These are phyloP conservation scores for Luperina nickerlii DNA, from an alignment of 2,888 invertebrate species.

Conservation along the genomic window DNA sequence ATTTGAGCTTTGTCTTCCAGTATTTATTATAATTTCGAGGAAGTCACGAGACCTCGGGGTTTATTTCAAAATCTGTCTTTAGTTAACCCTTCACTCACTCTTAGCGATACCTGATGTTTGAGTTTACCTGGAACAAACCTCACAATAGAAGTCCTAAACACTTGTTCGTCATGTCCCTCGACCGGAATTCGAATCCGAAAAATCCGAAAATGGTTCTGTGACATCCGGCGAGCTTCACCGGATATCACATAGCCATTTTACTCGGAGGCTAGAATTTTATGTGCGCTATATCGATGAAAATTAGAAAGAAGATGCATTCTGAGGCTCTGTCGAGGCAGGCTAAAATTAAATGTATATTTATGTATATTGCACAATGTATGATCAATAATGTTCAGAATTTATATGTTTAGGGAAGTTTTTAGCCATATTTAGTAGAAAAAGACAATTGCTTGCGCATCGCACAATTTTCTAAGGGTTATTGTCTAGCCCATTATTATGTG, in stretches of 20 bases:
- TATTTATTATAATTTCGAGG: constrained; percentile 81
- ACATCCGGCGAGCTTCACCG: not conserved
- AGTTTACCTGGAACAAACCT: not conserved
- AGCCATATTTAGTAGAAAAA: not conserved
- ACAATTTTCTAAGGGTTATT: constrained; percentile 52
- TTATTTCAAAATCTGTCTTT: constrained; percentile 74
- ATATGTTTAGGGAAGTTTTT: not conserved
- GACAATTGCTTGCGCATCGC: not conserved
- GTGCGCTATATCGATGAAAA: not conserved
- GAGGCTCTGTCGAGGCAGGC: too few species aligned
- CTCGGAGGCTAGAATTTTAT: not conserved
- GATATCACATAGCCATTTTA: not conserved
- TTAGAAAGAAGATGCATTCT: not conserved
- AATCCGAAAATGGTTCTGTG: not conserved
- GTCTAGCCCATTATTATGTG: constrained; percentile 73
- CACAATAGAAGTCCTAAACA: not conserved
- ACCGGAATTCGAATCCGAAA: not conserved
- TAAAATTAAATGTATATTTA: not conserved
- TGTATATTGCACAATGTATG: too few species aligned
- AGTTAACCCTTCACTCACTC: constrained; percentile 72
- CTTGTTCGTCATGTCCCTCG: not conserved
- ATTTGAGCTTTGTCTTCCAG: constrained; percentile 67
- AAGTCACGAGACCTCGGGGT: constrained; percentile 69
- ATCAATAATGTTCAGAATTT: not conserved
- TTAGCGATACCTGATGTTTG: not conserved